Conservation (phyloP, 1,140 invertebrate species). For the Pristionchus pacificus region DNA sequence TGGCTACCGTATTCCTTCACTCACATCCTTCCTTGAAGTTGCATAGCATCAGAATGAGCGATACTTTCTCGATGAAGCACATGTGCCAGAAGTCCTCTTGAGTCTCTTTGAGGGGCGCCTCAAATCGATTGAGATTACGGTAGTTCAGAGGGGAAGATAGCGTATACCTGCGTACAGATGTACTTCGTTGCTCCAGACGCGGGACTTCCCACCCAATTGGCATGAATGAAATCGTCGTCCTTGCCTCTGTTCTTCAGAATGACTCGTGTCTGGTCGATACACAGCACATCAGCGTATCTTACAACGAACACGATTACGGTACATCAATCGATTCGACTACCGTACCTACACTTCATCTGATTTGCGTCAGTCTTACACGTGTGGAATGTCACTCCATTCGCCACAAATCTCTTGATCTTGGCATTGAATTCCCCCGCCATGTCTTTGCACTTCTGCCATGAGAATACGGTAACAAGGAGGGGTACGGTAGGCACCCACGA, state of each 20-base stretch:
- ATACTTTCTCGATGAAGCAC: slow-evolving; percentile 25
- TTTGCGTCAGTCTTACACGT: slow-evolving; percentile 14
- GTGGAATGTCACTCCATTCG: not conserved
- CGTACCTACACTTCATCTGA: no score
- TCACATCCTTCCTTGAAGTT: slow-evolving; percentile 18
- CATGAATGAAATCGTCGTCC: slow-evolving; percentile 25
- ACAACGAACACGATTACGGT: no score
- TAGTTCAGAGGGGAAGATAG: not conserved
- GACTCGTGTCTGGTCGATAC: slow-evolving; percentile 25
- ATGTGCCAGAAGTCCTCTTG: no score
- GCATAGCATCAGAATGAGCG: no score
- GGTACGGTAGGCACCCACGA: not conserved
- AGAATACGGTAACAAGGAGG: no score
- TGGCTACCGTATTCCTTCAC: not conserved
- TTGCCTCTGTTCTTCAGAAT: slow-evolving; percentile 20
- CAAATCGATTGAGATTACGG: slow-evolving; percentile 20
- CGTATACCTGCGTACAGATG: slow-evolving; percentile 19
- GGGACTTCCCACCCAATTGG: slow-evolving; percentile 22
- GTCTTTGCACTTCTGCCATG: not conserved
- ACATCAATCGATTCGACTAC: no score
- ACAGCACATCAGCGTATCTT: slow-evolving; percentile 28
- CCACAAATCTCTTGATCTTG: not conserved
- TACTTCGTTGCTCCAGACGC: slow-evolving; percentile 15
- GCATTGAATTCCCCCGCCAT: slow-evolving; percentile 14
- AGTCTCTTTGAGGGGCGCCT: no score